Conservation (phyloP, 2,888 invertebrate species). For the Euclidia mi region DNA sequence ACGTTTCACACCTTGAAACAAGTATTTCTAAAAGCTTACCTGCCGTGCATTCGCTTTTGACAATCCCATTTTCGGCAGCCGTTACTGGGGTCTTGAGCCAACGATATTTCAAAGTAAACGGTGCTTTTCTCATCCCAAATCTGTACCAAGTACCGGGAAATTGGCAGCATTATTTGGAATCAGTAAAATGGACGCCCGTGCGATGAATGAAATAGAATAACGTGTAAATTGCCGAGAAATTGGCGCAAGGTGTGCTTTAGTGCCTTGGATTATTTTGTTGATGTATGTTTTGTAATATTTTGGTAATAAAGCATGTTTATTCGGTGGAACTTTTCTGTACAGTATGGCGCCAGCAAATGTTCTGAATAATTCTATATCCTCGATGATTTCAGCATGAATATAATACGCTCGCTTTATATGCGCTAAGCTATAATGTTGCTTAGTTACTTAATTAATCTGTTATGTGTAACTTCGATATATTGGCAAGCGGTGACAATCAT, state of each 20-base stretch:
- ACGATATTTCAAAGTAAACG: slow-evolving; percentile 53
- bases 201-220: slow-evolving; percentile 20
- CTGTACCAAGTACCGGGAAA: slow-evolving; percentile 50
- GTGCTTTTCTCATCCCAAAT: slow-evolving; percentile 52
- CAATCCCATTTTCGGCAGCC: slow-evolving; percentile 40
- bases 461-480: too few species aligned
- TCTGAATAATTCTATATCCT: too few species aligned
- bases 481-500: too few species aligned
- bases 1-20: too few species aligned
- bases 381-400: too few species aligned
- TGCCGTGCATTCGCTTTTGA: slow-evolving; percentile 41
- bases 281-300: too few species aligned
- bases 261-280: neutral
- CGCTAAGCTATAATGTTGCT: too few species aligned
- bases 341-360: too few species aligned
- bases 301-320: neutral
- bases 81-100: slow-evolving; percentile 34
- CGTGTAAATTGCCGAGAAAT: slow-evolving; percentile 37
- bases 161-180: slow-evolving; percentile 57
- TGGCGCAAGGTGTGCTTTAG: slow-evolving; percentile 6
- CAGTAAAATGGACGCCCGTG: slow-evolving; percentile 34
- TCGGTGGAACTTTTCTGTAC: too few species aligned
- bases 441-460: too few species aligned
- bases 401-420: too few species aligned
- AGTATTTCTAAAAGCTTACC: too few species aligned